Percentiles rank a stretch among this genome's conserved stretches.
Conservation (phyloP, 2,888 invertebrate species). For the Plagodis dolabraria region DNA sequence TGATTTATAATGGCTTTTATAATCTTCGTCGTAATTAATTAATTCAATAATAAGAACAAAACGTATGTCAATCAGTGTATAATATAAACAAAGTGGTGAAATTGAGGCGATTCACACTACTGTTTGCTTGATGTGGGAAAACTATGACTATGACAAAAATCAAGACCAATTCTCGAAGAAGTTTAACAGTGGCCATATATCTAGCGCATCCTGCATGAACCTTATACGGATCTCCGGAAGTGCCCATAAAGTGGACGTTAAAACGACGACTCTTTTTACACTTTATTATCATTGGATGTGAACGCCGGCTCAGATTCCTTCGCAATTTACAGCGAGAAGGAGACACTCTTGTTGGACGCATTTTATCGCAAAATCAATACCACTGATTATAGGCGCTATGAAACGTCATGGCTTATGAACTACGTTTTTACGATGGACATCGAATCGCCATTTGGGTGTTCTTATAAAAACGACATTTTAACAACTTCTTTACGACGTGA, state of each 20-base stretch:
- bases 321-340: constrained; percentile 73
- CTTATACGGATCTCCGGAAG: constrained; percentile 74
- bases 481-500: constrained; percentile 37
- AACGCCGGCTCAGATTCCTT: constrained; percentile 80
- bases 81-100: no score
- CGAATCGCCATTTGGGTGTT: constrained; percentile 56
- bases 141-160: constrained; percentile 22
- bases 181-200: constrained; percentile 72
- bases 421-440: constrained; percentile 68
- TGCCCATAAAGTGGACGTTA: constrained; percentile 82
- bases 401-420: constrained; percentile 74
- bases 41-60: no score
- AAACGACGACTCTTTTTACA: constrained; percentile 83
- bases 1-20: constrained; percentile 16
- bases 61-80: no score
- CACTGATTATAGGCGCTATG: constrained; percentile 70
- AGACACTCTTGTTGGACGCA: constrained; percentile 67
- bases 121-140: no score
- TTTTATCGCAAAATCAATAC: constrained; percentile 81
- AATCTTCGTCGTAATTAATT: background rate
- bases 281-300: constrained; percentile 85
- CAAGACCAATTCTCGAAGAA: constrained; percentile 61
- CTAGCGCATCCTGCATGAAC: constrained; percentile 66
- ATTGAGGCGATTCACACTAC: no score
- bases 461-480: constrained; percentile 37